phyloP scores from a whole-genome alignment of 2,888 invertebrate species.

The Rhamphomyia laevipes region DNA sequence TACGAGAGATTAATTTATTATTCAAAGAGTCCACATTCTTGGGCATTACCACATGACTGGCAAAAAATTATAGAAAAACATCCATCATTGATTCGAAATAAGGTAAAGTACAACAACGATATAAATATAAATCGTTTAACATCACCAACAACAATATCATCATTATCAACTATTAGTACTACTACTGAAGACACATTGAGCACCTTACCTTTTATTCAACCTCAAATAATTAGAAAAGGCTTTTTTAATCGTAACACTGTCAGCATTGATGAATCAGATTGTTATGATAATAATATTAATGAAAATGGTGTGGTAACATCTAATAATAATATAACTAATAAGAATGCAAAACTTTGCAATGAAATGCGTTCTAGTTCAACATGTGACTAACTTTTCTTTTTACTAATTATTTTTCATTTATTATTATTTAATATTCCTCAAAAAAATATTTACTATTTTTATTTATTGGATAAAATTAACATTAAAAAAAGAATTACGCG shows the following conservation, averaged over 20 bases:
- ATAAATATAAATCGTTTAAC: conserved; percentile 18
- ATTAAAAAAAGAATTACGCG: too few relatives aligned
- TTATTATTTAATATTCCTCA: conserved; percentile 1
- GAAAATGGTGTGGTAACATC: conserved; percentile 11
- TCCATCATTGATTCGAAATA: conserved; percentile 36
- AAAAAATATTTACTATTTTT: too few relatives aligned
- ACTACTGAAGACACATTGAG: conserved; percentile 14
- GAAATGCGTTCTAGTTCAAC: conserved; percentile 26
- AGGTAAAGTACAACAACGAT: conserved; percentile 30
- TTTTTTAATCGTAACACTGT: conserved; percentile 27
- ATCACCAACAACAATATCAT: conserved; percentile 12
- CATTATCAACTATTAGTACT: conserved; percentile 10
- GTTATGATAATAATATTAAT: conserved; percentile 8
- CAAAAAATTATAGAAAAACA: conserved; percentile 30
- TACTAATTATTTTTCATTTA: conserved; percentile 2
- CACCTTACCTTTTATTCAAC: conserved; percentile 13
- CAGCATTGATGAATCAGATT: conserved; percentile 25
- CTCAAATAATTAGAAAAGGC: conserved; percentile 26
- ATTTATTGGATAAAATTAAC: too few relatives aligned
- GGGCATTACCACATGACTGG: conserved; percentile 34
- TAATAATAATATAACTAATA: conserved; percentile 10
- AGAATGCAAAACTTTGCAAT: conserved; percentile 19
- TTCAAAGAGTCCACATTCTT: conserved; percentile 36
- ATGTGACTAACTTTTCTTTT: conserved; percentile 21
- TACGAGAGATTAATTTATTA: conserved; percentile 34